Evolutionary conservation across 1,140 invertebrate genomes (phyloP), one percentile per base, ranked within the genome.

Genomic region (Euglossa dilemma): DNA sequence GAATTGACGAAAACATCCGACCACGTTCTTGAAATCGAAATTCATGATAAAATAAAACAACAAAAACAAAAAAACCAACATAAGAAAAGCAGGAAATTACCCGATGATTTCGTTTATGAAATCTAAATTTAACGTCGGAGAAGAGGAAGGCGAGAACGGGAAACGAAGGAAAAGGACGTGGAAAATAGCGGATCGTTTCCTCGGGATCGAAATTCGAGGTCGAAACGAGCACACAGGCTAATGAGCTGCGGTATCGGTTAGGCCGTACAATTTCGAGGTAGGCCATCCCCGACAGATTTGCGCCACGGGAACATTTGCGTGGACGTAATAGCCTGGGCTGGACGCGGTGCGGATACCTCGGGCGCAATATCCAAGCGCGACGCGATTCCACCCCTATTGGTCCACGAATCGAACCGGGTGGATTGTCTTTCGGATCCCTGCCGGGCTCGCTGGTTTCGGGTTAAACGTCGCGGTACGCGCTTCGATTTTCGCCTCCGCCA

Each of bases 261-360:
- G 45, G 73, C 50, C 5, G 50, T 69, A 28, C 75, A 56, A 78
- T 78, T 78, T 47, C 59, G 73, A 23, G 56, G 57, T 25, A 43
- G n/a, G 43, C 43, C 45, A 28, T 74, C 72, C 45, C 57, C 61
- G 28, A 20, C 47, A 25, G 52, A 76, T 76, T 76, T 64, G 61
- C 74, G 28, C 61, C 28, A 9, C 9, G 73, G 74, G 61, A 25
- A n/a, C 61, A 66, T 66, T 77, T 47, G 63, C 50, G 50, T 54
- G 63, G 75, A n/a, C 28, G 61, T 77, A 77, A 77, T 77, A 52
- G 75, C 14, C 36, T 28, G 43, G 12, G 45, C 8, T 14, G 59
- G 47, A 43, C 12, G 45, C n/a, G 74, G 23, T 43, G 61, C 59
- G 45, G 47, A 25, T 43, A 43, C 61, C 43, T 52, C 2, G 75